Evolutionary conservation across 2,888 invertebrate species (phyloP).

Genomic region (Acrobasis suavella): DNA sequence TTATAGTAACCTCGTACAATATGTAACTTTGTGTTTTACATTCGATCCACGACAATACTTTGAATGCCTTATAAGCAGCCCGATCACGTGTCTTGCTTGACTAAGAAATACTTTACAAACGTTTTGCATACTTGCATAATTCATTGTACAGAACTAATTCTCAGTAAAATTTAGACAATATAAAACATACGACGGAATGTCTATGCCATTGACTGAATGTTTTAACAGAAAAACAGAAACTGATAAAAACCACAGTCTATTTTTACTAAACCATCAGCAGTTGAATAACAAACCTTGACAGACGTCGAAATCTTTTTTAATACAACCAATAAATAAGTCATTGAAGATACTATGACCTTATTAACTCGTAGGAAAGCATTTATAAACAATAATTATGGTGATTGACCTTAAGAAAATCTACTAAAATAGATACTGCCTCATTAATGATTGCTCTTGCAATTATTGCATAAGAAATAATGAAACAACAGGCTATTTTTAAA

Average conservation of each 20-base stretch:
- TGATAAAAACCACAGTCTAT: conserved; percentile 27
- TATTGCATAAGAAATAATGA: conserved; percentile 23
- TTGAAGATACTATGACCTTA: conserved; percentile 45
- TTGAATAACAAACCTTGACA: conserved; percentile 46
- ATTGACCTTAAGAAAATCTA: conserved; percentile 24
- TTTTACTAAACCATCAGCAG: conserved; percentile 40
- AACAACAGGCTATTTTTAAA: conserved; percentile 16
- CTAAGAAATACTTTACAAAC: conserved; percentile 62
- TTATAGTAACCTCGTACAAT: conserved; percentile 15
- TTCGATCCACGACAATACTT: conserved; percentile 58
- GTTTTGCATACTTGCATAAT: conserved; percentile 72
- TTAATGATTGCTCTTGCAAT: background rate
- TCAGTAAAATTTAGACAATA: conserved; percentile 50
- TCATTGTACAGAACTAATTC: conserved; percentile 54
- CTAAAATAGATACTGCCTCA: conserved; percentile 2
- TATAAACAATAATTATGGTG: conserved; percentile 29
- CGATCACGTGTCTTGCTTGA: conserved; percentile 60
- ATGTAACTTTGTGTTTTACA: conserved; percentile 44
- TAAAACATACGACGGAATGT: background rate
- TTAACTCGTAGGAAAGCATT: background rate
- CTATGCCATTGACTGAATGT: background rate
- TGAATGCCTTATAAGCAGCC: conserved; percentile 58
- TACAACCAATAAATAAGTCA: conserved; percentile 48
- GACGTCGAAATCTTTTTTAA: conserved; percentile 47
- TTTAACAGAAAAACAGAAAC: background rate